Evolutionary conservation across 1,140 invertebrate genomes (phyloP), one percentile per base, ranked within the genome.

Genomic region (Drosophila ohnishii): DNA sequence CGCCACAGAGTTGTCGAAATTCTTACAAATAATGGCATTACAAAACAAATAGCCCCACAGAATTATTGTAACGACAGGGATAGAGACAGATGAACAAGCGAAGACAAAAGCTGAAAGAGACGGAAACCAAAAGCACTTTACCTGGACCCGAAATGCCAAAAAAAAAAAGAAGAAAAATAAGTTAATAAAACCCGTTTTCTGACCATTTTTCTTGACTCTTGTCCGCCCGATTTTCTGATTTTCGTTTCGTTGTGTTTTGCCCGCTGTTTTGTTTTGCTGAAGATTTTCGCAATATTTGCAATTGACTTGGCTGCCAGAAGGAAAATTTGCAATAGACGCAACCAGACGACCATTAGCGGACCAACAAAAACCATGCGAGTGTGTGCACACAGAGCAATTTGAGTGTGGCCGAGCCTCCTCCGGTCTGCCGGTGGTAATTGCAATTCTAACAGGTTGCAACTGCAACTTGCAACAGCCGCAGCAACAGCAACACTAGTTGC

Each of bases 271-370:
- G 74, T 81, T 90, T 90, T 79, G 62, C 69, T 71, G 70, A 65
- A 90, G 69, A 76, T 86, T 90, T 89, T 82, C 78, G 79, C 86
- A 90, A 90, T 81, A 72, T 87, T 78, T 87, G 78, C 75, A 76
- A 74, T 73, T 50, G 67, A 72, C 72, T 67, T 80, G 70, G 80
- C 75, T 72, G 71, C 75, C 56, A 84, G 28, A 56, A 73, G 60
- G 32, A 51, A 75, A 56, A 86, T 78, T 77, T 74, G 83, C 75
- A 87, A 87, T 72, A 82, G 80, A 78, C 81, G 80, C 77, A 80
- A 76, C 48, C 48, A 16, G 28, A 19, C 71, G 57, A 39, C 83
- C 75, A 87, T 82, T 78, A 82, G 62, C 50, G 63, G 59, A 80
- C 45, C 73, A 74, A 40, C 55, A 77, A 69, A 65, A 78, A 74